Conservation (phyloP, 2,888 invertebrate species). For the Mesorhabditis sp. region DNA sequence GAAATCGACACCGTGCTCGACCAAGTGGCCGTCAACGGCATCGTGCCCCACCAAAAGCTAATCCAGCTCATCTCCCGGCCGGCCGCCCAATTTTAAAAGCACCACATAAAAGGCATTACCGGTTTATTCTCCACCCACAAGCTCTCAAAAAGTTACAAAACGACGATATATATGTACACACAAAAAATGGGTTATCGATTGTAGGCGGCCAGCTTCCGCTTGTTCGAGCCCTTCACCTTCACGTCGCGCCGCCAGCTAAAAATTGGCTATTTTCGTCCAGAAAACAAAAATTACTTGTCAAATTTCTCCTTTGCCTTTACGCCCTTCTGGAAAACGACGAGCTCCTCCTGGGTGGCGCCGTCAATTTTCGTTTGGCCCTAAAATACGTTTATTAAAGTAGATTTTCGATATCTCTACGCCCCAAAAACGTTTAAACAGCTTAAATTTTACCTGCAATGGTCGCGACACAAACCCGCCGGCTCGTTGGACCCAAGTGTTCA, state of each 20-base stretch:
- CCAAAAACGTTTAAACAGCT: no score
- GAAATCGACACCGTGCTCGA: conserved; percentile 26
- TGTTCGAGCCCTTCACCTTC: background rate
- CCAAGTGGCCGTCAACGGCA: conserved; percentile 29
- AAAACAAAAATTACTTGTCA: background rate
- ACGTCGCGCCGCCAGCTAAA: background rate
- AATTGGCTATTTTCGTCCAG: background rate
- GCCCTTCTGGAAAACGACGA: background rate
- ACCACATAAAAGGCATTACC: no score
- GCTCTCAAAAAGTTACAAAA: no score
- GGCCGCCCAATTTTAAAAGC: no score
- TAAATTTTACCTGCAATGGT: conserved; percentile 1
- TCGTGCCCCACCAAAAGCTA: conserved; percentile 37
- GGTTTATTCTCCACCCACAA: no score
- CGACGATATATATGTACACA: no score
- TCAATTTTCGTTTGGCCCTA: background rate
- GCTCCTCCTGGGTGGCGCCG: background rate
- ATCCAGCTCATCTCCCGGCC: conserved; percentile 29
- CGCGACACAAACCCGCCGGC: background rate
- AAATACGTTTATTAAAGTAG: background rate
- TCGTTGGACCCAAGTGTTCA: background rate
- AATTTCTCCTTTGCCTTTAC: conserved; percentile 1
- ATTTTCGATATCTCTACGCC: background rate
- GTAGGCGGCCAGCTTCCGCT: background rate
- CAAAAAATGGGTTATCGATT: background rate